Base-by-base conservation (phyloP, 2,888 invertebrate genomes). In the Chloromyia formosa region DNA sequence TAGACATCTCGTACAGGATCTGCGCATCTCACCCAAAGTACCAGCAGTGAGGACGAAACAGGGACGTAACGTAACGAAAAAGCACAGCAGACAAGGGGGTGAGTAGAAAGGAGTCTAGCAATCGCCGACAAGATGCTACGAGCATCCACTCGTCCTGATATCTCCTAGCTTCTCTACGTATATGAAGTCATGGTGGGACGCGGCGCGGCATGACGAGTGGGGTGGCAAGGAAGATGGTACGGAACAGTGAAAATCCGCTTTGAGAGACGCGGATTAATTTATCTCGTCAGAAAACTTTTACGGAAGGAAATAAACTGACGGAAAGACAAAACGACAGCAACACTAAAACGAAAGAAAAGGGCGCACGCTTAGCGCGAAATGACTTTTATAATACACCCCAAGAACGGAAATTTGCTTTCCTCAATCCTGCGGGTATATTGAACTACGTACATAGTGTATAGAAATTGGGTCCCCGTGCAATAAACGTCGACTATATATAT, bases 241-340 rank as follows among this genome's bases (percentile, higher is more conserved):
- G 27, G 27, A 35, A 23, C 23, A 22, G 60, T 60, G 60, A 60
- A 23, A 60, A 60, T 60, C 60, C 60, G 14, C 60, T 23, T 22
- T 60, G 60, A 60, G 60, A 23, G 23, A 22, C 60, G 60, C 23
- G 23, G 23, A 60, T 60, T 23, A 60, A 23, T 60, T 60, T 60
- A 49, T 60, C 60, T 23, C 60, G 14, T 23, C 22, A 60, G 22
- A 23, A 60, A 60, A 20, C 23, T 35, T 35, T 23, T 60, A 14
- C 60, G 60, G 49, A 60, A 20, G 27, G 23, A 60, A 23, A 60
- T 23, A 60, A 60, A 60, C 60, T 9, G n/a, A 60, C 49, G 49
- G 16, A 49, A n/a, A n/a, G 49, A 49, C 49, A 12, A 3, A 35
- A 35, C 27, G 7, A 35, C 27, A 35, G 7, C 27, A 35, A 35